Base-by-base conservation (phyloP, 2,113 vertebrate genomes). In the Mobula birostris region DNA sequence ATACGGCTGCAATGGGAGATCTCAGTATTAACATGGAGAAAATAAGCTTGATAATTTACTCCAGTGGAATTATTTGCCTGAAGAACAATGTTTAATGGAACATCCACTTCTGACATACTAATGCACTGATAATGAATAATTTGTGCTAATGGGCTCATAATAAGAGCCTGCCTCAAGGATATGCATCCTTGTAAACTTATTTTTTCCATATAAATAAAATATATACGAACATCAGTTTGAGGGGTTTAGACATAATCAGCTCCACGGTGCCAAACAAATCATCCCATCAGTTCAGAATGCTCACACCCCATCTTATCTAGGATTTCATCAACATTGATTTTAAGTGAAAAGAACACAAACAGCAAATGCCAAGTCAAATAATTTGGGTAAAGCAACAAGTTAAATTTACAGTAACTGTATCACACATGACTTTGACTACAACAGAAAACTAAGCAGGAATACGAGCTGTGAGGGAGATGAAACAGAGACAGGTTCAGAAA, bases 121-220 rank as follows among this genome's bases (percentile, higher is more conserved):
- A 90, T 90, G 85, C 85, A 90, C 85, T 66, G 15, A 90, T 90
- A 90, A 90, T 90, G 85, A 90, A 90, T 66, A 90, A 90, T 90
- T 85, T 90, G n/a, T 90, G 29, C 32, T 66, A 90, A 90, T 66
- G 63, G 61, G 29, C 11, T 66, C 61, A 90, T 90, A 90, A 19
- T 90, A 90, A 90, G 6, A 68, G 29, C 63, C n/a, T 90, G 58
- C 61, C 85, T 90, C 85, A 90, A 90, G 85, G 29, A 90, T 14
- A 66, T 90, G n/a, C 61, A 66, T 90, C 29, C 58, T 90, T 6
- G 32, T 66, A 63, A 19, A 66, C 61, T 66, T 90, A 36, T 88
- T 61, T n/a, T 48, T 88, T 63, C 58, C 63, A 27, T 90, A 90
- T 90, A 90, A 90, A 90, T 90, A 90, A 90, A 90, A 29, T 90